phyloP scores from a whole-genome alignment of 2,797 vertebrate species.

The Urocyon cinereoargenteus region DNA sequence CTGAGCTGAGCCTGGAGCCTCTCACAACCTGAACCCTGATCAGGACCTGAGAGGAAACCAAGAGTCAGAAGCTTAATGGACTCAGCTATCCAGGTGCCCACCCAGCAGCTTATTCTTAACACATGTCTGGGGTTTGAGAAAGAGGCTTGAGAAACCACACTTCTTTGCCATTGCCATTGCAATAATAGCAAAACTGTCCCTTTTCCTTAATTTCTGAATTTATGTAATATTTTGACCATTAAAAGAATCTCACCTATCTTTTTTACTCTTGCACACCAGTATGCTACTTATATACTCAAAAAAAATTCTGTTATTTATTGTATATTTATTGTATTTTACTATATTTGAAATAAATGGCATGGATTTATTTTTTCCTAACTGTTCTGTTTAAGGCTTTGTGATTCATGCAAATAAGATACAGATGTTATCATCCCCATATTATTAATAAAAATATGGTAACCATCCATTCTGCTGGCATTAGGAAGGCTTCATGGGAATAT shows the following conservation, averaged over 20 bases:
- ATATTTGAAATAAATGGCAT: slow-evolving; percentile 54
- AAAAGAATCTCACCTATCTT: background rate
- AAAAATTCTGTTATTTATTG: slow-evolving; percentile 47
- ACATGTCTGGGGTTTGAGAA: background rate
- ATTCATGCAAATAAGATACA: slow-evolving; percentile 52
- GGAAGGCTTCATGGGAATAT: background rate
- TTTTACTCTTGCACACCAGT: background rate
- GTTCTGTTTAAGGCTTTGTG: slow-evolving; percentile 61
- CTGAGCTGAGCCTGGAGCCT: background rate
- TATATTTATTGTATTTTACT: slow-evolving; percentile 53
- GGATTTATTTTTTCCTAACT: slow-evolving; percentile 67
- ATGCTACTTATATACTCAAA: background rate
- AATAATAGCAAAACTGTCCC: background rate
- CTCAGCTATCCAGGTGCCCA: background rate
- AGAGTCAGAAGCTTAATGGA: background rate
- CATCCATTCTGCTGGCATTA: background rate
- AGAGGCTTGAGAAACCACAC: background rate
- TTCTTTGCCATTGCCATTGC: background rate
- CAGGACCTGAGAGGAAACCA: background rate
- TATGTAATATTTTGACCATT: slow-evolving; percentile 17
- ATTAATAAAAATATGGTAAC: slow-evolving; percentile 41
- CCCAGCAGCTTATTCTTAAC: background rate
- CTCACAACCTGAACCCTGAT: background rate
- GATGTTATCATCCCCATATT: background rate
- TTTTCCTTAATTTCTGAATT: background rate